Evolutionary conservation across 2,113 vertebrate species (phyloP), one percentile per base, ranked within the genome.

Genomic region (Bungarus multicinctus): DNA sequence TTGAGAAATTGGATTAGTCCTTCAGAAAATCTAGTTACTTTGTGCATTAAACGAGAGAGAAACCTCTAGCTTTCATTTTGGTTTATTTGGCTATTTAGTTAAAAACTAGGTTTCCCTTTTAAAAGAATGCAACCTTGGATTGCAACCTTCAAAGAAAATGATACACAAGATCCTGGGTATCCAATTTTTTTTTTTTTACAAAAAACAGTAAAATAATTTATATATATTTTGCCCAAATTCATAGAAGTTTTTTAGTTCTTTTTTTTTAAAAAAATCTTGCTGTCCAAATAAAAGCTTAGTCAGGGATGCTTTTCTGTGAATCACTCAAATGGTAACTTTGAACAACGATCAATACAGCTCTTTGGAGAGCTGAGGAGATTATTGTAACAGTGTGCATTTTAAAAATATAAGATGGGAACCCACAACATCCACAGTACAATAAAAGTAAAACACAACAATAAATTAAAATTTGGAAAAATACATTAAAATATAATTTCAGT

Each of bases 1-100:
- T 98, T 97, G 96, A 96, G 60, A 97, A 98, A 98, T 98, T 96
- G 87, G 94, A 97, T 98, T 98, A 98, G 97, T 92, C 96, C 96
- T 90, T 95, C 95, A 97, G 96, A 98, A 98, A 98, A 96, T 96
- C 95, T 98, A 98, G 86, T 98, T 98, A 98, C 57, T 95, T 96
- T 94, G 96, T 97, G 95, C 97, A 97, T 97, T 97, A 95, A 95
- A 95, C 93, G 95, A 94, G 89, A 94, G 92, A 52, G 3, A 27
- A 55, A 90, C 54, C 53, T 94, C 2, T 58, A 90, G 64, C 91
- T 89, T 96, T 92, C 53, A 58, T 87, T 91, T 45, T 60, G 64
- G 57, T 92, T 91, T 90, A 39, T 94, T 50, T 23, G 85, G 90
- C 52, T 93, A 58, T 89, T 85, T 85, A 18, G 30, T 93, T 90